These are phyloP conservation scores for Griposia aprilina DNA, from an alignment of 2,888 invertebrate genomes.

Conservation along the genomic window DNA sequence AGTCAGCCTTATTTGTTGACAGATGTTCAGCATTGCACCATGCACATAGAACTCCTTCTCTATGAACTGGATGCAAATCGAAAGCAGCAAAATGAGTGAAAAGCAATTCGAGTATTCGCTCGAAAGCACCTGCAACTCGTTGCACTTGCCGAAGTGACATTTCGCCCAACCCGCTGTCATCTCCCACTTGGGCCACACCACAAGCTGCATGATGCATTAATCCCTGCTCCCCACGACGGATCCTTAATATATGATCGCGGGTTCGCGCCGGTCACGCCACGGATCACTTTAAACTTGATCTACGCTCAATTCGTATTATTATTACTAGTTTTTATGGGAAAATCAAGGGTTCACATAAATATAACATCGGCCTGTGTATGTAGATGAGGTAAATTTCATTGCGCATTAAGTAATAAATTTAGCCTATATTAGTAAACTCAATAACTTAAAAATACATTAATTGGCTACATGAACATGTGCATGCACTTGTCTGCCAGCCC, in stretches of 20 bases:
- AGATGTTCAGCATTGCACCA: too few relatives aligned
- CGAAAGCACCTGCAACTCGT: background rate
- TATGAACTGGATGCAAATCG: too few relatives aligned
- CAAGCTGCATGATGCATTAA: conserved; percentile 87
- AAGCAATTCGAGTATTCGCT: background rate
- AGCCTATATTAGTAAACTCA: too few relatives aligned
- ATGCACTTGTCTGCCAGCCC: too few relatives aligned
- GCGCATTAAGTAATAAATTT: too few relatives aligned
- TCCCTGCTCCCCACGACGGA: conserved; percentile 85
- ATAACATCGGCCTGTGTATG: background rate
- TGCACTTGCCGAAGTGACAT: background rate
- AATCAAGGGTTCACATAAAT: conserved; percentile 10
- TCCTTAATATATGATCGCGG: conserved; percentile 87
- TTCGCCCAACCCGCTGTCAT: conserved; percentile 28
- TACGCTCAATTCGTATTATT: conserved; percentile 59
- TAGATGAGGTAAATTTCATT: too few relatives aligned
- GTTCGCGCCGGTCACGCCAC: conserved; percentile 82
- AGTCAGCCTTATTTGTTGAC: too few relatives aligned
- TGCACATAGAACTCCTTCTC: too few relatives aligned
- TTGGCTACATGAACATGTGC: too few relatives aligned
- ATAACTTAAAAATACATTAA: too few relatives aligned
- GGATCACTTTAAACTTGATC: conserved; percentile 75
- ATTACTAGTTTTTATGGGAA: conserved; percentile 44
- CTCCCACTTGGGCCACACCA: conserved; percentile 60
- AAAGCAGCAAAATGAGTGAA: background rate